A percentile compares a stretch with the other conserved stretches of the same genome.
phyloP scores from a whole-genome alignment of 1,140 invertebrate genomes.

The Eupeodes corollae region DNA sequence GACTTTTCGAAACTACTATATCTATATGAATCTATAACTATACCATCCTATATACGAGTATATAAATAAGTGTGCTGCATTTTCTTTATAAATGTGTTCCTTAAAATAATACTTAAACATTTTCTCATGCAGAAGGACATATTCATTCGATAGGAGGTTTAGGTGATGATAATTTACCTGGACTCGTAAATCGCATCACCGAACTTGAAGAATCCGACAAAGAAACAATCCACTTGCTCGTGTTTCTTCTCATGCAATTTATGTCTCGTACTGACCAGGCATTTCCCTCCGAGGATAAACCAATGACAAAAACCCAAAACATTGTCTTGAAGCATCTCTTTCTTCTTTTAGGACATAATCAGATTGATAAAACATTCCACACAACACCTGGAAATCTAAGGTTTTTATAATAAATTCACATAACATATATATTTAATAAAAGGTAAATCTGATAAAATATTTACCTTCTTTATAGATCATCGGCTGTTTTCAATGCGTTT shows the following conservation, averaged over 20 bases:
- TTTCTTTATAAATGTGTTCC: background rate
- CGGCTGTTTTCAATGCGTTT: slow-evolving; percentile 92
- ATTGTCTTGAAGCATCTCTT: slow-evolving; percentile 89
- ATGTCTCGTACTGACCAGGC: slow-evolving; percentile 63
- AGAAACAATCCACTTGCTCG: slow-evolving; percentile 90
- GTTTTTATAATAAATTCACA: slow-evolving; percentile 35
- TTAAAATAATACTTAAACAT: background rate
- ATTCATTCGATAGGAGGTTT: slow-evolving; percentile 60
- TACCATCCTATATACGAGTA: too few relatives aligned
- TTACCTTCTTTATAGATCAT: slow-evolving; percentile 49
- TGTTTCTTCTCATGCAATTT: slow-evolving; percentile 93
- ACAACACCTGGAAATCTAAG: slow-evolving; percentile 77
- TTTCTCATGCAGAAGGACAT: slow-evolving; percentile 55
- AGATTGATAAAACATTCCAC: slow-evolving; percentile 79
- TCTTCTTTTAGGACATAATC: slow-evolving; percentile 85
- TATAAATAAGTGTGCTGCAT: too few relatives aligned
- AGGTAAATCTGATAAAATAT: background rate
- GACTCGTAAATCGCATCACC: slow-evolving; percentile 65
- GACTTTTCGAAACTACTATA: too few relatives aligned
- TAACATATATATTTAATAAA: background rate
- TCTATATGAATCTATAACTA: too few relatives aligned
- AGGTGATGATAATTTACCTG: slow-evolving; percentile 57
- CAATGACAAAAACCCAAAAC: slow-evolving; percentile 61
- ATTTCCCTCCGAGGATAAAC: slow-evolving; percentile 76
- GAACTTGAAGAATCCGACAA: slow-evolving; percentile 90